phyloP scores from a whole-genome alignment of 2,113 vertebrate genomes.

The Chaetodon auriga region DNA sequence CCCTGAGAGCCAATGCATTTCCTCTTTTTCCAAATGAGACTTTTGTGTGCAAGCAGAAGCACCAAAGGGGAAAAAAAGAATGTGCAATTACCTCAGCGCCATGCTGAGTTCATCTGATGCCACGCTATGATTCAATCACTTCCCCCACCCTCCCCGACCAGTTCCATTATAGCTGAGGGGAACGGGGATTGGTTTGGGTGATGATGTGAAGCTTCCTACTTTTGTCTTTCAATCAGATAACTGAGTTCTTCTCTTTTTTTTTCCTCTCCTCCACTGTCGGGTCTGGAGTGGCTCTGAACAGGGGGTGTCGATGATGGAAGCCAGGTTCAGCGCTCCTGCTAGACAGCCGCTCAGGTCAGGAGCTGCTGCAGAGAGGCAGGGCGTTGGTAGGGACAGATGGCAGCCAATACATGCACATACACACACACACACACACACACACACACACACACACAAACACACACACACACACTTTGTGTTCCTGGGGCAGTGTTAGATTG shows the following conservation, averaged over 20 bases:
- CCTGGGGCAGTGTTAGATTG: constrained; percentile 72
- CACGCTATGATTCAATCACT: constrained; percentile 65
- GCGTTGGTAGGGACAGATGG: constrained; percentile 52
- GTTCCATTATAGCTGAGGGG: constrained; percentile 60
- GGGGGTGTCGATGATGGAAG: constrained; percentile 33
- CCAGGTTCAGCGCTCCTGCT: constrained; percentile 42
- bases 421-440: neutral
- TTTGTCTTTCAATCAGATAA: constrained; percentile 61
- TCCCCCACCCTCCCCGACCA: constrained; percentile 26
- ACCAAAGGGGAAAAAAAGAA: constrained; percentile 24
- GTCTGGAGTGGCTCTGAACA: constrained; percentile 37
- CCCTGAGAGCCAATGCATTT: constrained; percentile 50
- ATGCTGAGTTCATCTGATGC: constrained; percentile 75
- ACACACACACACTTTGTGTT: constrained; percentile 24
- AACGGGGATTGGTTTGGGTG: constrained; percentile 53
- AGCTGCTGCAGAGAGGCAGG: constrained; percentile 28
- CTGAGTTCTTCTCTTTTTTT: neutral
- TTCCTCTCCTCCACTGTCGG: neutral
- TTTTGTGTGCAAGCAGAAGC: constrained; percentile 53
- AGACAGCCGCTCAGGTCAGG: constrained; percentile 44
- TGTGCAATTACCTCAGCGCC: constrained; percentile 70
- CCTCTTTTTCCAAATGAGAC: constrained; percentile 65
- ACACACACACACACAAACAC: constrained; percentile 4
- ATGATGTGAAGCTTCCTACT: constrained; percentile 62
- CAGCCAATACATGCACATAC: constrained; percentile 27